phyloP scores from a whole-genome alignment of 2,113 vertebrate species.

The Rhinopomastus cyanomelas region DNA sequence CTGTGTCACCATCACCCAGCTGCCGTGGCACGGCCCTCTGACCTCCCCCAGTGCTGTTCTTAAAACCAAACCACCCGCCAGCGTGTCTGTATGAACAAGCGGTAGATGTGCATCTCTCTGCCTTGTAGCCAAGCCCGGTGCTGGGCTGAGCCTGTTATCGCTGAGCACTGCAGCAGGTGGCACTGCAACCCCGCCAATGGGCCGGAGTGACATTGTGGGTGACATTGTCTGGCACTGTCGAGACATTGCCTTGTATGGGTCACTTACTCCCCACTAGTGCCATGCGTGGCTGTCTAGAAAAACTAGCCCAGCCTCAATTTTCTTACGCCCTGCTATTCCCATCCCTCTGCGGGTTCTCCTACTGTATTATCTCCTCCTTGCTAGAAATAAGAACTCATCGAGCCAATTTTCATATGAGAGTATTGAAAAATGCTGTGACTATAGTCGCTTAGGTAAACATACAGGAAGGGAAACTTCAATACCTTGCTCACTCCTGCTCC shows the following conservation, averaged over 20 bases:
- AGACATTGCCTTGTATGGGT: background rate
- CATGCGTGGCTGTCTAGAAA: background rate
- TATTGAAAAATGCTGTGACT: background rate
- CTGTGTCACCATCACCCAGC: accelerated
- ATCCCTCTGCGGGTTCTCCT: background rate
- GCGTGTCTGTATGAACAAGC: background rate
- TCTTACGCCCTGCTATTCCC: background rate
- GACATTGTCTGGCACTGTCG: background rate
- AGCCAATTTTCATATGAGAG: background rate
- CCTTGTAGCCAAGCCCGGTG: accelerated
- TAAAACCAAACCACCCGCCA: background rate
- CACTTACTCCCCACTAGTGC: background rate
- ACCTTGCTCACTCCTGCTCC: background rate
- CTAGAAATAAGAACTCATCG: background rate
- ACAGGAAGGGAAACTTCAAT: background rate
- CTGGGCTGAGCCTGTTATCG: background rate
- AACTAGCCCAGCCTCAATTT: background rate
- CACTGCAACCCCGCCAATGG: background rate
- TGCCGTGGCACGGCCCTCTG: accelerated
- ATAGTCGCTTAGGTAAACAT: background rate
- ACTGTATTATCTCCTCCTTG: background rate
- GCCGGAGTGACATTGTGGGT: accelerated
- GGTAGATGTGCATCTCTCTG: no score
- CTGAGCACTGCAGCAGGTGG: slow-evolving; percentile 8
- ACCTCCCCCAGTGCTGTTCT: background rate